Base-by-base conservation (phyloP, 2,113 vertebrate genomes). In the Xenopus borealis region DNA sequence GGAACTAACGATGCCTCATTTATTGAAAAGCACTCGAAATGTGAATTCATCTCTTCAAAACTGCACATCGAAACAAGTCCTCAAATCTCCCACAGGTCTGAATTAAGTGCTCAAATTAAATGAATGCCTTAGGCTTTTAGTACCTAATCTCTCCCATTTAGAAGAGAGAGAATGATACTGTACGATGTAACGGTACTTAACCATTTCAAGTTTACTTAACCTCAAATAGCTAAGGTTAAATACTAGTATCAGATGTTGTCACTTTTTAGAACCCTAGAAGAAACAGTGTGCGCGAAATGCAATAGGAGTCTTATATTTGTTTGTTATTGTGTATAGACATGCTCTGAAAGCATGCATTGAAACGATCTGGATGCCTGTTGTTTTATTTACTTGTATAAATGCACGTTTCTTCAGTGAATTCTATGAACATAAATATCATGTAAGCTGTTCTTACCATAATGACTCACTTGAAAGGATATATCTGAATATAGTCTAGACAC, bases 101-200 rank as follows among this genome's bases (percentile, higher is more conserved):
- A 77, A 77, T 77, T 64, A 77, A 77, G 61, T 70, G 66, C 30
- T 77, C 10, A 69, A 77, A 77, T 77, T 77, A 70, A 64, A 64
- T 70, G 61, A 70, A 70, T 63, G 61, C 74, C 74, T 55, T 3
- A 53, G 61, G 50, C 74, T 44, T 62, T 57, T 64, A 64, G 17
- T 64, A 45, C 59, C 59, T 77, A 45, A 57, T 64, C 47, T 64
- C 53, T 66, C 19, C 40, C 47, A 70, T 70, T 77, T 70, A 70
- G 55, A 69, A 45, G 3, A 23, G 55, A 58, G 20, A 33, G 5
- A 12, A 50, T 4, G 47, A 30, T 14, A 12, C 55, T 57, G 14
- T 55, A 62, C 66, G 62, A 63, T 55, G 46, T 44, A 55, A 44
- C 53, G 53, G n/a, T 23, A 63, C 66, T 76, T 76, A 53, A 76